Evolutionary conservation across 2,797 vertebrate genomes (phyloP).

Genomic region (Trachurus trachurus): DNA sequence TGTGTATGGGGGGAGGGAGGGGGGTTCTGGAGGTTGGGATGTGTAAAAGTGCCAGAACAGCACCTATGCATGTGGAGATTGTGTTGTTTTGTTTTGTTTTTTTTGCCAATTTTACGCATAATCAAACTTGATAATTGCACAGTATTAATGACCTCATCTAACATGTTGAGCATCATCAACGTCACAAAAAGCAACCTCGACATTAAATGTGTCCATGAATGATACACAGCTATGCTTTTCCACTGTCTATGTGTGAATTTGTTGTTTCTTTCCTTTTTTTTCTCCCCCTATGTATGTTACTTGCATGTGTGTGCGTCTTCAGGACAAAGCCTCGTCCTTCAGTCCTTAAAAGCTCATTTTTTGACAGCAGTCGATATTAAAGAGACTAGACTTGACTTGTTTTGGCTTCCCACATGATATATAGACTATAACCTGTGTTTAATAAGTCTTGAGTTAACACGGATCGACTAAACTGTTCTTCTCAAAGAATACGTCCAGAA

Average conservation of each 20-base stretch:
- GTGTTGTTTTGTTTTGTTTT: constrained; percentile 26
- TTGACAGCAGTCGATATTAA: constrained; percentile 49
- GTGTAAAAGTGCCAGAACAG: constrained; percentile 48
- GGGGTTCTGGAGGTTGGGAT: neutral
- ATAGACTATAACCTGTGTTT: constrained; percentile 25
- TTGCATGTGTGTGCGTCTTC: constrained; percentile 25
- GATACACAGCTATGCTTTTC: constrained; percentile 62
- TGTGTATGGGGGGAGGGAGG: neutral
- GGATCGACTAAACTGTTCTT: constrained; percentile 48
- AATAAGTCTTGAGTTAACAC: constrained; percentile 31
- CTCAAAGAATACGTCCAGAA: neutral
- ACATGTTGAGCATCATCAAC: constrained; percentile 80
- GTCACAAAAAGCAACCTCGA: constrained; percentile 80
- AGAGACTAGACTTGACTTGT: constrained; percentile 33
- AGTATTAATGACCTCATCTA: constrained; percentile 85
- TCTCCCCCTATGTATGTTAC: neutral
- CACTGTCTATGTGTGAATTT: constrained; percentile 50
- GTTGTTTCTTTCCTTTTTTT: neutral
- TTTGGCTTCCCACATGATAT: constrained; percentile 34
- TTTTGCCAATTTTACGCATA: constrained; percentile 69
- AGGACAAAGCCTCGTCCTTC: constrained; percentile 1
- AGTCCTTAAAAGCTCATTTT: constrained; percentile 7
- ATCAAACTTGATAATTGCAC: constrained; percentile 83
- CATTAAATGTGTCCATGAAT: constrained; percentile 78
- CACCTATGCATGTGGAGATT: constrained; percentile 62